A percentile compares a stretch with the other conserved stretches of the same genome.
Conservation (phyloP, 2,888 invertebrate genomes). For the Stenodera caucasica region DNA sequence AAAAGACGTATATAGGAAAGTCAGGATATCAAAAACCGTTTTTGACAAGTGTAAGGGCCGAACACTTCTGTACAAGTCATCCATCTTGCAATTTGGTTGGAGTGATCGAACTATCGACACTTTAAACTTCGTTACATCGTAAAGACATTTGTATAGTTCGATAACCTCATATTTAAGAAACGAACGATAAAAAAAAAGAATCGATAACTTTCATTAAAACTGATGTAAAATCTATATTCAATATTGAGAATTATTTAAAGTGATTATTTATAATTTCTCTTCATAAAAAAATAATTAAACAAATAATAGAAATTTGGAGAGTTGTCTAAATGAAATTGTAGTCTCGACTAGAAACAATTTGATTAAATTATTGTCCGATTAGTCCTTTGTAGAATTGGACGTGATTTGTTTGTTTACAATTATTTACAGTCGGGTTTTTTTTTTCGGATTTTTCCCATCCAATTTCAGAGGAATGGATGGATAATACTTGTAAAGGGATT, state of each 20-base stretch:
- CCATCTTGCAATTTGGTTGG: constrained; percentile 11
- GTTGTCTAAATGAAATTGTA: constrained; percentile 21
- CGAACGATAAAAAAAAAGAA: not conserved
- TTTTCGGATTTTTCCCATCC: not conserved
- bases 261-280: not conserved
- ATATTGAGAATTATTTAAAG: not conserved
- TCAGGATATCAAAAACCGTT: constrained; percentile 4
- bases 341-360: constrained; percentile 20
- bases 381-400: constrained; percentile 21
- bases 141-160: constrained; percentile 13
- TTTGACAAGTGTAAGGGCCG: constrained; percentile 5
- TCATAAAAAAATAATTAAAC: not conserved
- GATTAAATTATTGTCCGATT: constrained; percentile 26
- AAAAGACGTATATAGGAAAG: not conserved
- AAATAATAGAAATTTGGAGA: too few species aligned
- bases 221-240: not conserved
- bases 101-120: constrained; percentile 13
- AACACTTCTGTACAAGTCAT: not conserved
- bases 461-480: not conserved
- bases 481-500: constrained; percentile 5
- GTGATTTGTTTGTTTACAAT: constrained; percentile 27
- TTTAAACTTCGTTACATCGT: constrained; percentile 13
- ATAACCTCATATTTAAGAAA: not conserved
- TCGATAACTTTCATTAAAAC: not conserved
- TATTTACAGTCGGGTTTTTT: not conserved